A percentile compares a stretch with the other conserved stretches of the same genome.
These are phyloP conservation scores for Remorina albescens DNA, from an alignment of 2,797 vertebrate genomes.

Conservation along the genomic window DNA sequence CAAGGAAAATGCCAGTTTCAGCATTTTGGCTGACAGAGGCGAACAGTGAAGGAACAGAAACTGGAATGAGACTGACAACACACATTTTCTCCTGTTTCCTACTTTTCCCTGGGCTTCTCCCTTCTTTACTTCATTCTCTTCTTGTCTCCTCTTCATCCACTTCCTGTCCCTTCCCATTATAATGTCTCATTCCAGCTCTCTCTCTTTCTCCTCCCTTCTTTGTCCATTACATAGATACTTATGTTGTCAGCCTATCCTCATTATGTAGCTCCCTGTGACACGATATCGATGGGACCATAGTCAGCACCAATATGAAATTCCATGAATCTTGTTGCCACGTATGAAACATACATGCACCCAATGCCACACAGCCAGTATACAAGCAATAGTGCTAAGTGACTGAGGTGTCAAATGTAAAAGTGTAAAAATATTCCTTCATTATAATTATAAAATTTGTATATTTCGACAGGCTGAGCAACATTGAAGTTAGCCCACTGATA, in stretches of 20 bases:
- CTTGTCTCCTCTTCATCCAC: slow-evolving; percentile 13
- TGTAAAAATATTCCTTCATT: too few relatives aligned
- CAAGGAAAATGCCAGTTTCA: slow-evolving; percentile 57
- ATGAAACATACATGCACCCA: too few relatives aligned
- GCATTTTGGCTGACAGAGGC: slow-evolving; percentile 49
- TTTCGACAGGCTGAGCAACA: too few relatives aligned
- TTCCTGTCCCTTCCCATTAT: slow-evolving; percentile 23
- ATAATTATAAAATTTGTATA: too few relatives aligned
- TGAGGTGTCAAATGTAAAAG: too few relatives aligned
- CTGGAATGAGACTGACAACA: slow-evolving; percentile 53
- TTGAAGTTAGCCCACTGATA: too few relatives aligned
- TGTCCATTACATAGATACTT: neutral
- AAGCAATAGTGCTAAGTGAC: too few relatives aligned
- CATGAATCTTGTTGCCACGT: too few relatives aligned
- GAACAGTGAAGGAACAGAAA: slow-evolving; percentile 67
- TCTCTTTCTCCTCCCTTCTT: slow-evolving; percentile 9
- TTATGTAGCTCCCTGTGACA: neutral
- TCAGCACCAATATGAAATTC: too few relatives aligned
- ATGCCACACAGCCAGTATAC: too few relatives aligned
- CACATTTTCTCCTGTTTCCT: slow-evolving; percentile 19
- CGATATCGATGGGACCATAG: slow-evolving; percentile 1
- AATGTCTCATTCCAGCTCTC: slow-evolving; percentile 14
- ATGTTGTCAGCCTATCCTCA: neutral
- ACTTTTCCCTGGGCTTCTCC: slow-evolving; percentile 1
- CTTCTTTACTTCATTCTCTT: slow-evolving; percentile 5